Evolutionary conservation across 2,888 invertebrate species (phyloP), one percentile per base, ranked within the genome.

Genomic region (Drosophila phalerata): DNA sequence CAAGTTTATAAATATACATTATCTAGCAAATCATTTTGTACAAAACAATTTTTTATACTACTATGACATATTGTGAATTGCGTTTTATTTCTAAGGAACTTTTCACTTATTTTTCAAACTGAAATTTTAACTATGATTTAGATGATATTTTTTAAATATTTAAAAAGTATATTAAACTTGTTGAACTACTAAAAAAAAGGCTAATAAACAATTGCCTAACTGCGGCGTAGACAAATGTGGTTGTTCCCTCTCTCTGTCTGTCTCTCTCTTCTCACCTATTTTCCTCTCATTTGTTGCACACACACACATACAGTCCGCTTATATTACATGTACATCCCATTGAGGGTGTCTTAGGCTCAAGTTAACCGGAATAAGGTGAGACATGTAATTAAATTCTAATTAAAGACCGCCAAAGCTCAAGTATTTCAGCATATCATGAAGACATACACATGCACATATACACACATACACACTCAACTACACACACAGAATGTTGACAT

Each of bases 311-410:
- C 17, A 55, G n/a, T 2, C 22, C 30, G 22, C 30, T 28, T 30
- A 37, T 53, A 57, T 49, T 19, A 61, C 38, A n/a, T 19, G 22
- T 34, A 19, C 37, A 11, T 5, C 9, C 17, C 38, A 37, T 40
- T 30, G 40, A 5, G 32, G 25, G 11, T 15, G 17, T 11, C 30
- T 48, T 32, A 34, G 42, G 13, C 64, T 40, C 52, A 22, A 52
- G 38, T 17, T 37, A n/a, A 37, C 25, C 10, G 11, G 19, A 10
- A 5, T 5, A 32, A 22, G 71, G 56, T 69, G 77, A 47, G 47
- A 38, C 43, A 40, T 60, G 58, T 64, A 80, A 80, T 78, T 78
- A 77, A 62, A 77, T 78, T 78, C 64, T 73, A 77, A 78, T 78
- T 80, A 80, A 80, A 67, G 52, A 62, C 75, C 71, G 45, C 71